phyloP scores from a whole-genome alignment of 2,888 invertebrate genomes.

The Athalia circularis region DNA sequence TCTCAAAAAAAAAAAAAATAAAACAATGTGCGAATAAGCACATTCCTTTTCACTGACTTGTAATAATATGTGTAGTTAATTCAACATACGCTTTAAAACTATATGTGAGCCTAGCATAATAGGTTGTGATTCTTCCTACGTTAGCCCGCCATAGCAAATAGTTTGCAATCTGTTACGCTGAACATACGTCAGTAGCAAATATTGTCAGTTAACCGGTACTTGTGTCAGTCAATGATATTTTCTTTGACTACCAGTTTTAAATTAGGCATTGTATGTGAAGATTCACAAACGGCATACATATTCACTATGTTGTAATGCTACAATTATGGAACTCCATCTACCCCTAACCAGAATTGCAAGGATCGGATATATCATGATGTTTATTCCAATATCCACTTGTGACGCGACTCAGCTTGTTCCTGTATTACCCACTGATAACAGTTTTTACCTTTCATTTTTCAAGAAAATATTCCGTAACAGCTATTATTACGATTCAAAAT shows the following conservation, averaged over 20 bases:
- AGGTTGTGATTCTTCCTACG: neutral
- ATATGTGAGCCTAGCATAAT: neutral
- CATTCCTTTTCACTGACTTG: neutral
- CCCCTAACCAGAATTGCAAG: neutral
- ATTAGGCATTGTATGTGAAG: slow-evolving; percentile 22
- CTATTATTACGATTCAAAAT: slow-evolving; percentile 55
- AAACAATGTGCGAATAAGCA: neutral
- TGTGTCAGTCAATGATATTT: slow-evolving; percentile 8
- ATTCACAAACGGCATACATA: neutral
- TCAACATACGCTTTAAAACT: neutral
- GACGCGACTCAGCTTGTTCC: slow-evolving; percentile 25
- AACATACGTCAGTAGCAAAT: neutral
- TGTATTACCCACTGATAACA: slow-evolving; percentile 41
- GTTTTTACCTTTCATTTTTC: slow-evolving; percentile 29
- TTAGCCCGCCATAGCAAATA: neutral
- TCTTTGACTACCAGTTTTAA: slow-evolving; percentile 7
- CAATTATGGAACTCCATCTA: neutral
- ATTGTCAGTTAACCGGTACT: slow-evolving; percentile 8
- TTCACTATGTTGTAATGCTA: slow-evolving; percentile 6
- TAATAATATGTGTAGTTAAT: neutral
- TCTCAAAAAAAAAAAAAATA: neutral
- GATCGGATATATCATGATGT: neutral
- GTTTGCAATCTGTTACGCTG: too few relatives aligned
- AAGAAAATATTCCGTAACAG: slow-evolving; percentile 40
- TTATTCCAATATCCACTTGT: neutral